phyloP scores from a whole-genome alignment of 2,888 invertebrate species.

The Auanema freiburgensis region DNA sequence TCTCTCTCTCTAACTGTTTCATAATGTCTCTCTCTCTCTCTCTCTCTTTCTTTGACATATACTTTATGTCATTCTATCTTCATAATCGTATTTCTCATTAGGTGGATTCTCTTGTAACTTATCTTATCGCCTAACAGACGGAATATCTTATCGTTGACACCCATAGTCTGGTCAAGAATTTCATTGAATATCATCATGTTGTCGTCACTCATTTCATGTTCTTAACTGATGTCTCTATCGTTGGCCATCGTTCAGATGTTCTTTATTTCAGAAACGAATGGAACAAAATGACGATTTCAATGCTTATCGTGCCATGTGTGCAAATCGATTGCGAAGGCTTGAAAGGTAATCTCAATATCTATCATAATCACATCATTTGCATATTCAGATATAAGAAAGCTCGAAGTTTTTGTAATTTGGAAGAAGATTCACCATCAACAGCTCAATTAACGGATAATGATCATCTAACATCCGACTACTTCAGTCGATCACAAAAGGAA shows the following conservation, averaged over 20 bases:
- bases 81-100: no score
- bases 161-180: no score
- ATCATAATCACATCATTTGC: not conserved
- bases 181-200: no score
- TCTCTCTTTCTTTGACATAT: no score
- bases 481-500: slow-evolving; percentile 19
- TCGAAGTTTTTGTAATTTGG: slow-evolving; percentile 56
- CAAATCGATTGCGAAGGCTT: slow-evolving; percentile 52
- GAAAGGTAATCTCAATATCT: slow-evolving; percentile 34
- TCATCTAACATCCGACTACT: slow-evolving; percentile 4
- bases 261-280: slow-evolving; percentile 16
- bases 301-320: slow-evolving; percentile 52
- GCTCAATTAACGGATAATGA: slow-evolving; percentile 14
- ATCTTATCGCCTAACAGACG: no score
- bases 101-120: no score
- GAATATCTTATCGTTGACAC: no score
- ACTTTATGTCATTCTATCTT: no score
- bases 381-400: slow-evolving; percentile 55
- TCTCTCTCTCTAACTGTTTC: no score
- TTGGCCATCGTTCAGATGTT: not conserved
- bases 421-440: slow-evolving; percentile 23
- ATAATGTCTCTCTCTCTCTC: no score
- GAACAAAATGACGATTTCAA: slow-evolving; percentile 44
- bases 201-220: no score
- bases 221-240: no score